A percentile compares a stretch with the other conserved stretches of the same genome.
These are phyloP conservation scores for Gymnoscopelus braueri DNA, from an alignment of 2,797 vertebrate genomes.

Conservation along the genomic window DNA sequence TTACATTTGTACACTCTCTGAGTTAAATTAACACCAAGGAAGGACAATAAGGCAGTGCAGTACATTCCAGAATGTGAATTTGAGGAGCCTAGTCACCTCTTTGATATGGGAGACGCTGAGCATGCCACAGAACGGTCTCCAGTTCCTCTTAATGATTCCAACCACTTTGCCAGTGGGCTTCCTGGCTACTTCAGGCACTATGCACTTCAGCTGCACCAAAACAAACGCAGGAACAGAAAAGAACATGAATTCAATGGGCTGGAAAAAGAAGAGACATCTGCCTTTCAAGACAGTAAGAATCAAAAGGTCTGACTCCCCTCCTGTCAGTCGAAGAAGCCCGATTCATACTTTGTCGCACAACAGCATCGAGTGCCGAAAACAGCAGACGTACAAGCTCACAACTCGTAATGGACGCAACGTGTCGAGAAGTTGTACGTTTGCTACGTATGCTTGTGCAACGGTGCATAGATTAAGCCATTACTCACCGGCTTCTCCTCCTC, in stretches of 20 bases:
- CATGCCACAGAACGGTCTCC: conserved; percentile 97
- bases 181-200: conserved; percentile 72
- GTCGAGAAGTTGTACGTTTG: too few species aligned
- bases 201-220: conserved; percentile 79
- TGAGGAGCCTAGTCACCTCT: conserved; percentile 52
- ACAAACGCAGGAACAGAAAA: conserved; percentile 19
- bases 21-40: too few species aligned
- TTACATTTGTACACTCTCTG: too few species aligned
- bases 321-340: background rate
- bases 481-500: conserved; percentile 86
- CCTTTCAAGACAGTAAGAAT: background rate
- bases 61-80: background rate
- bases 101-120: conserved; percentile 92
- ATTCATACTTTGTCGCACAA: too few species aligned
- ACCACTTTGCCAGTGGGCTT: conserved; percentile 92
- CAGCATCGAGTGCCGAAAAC: too few species aligned
- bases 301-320: background rate
- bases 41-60: too few species aligned
- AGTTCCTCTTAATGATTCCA: conserved; percentile 96
- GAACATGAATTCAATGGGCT: background rate
- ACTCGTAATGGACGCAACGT: too few species aligned
- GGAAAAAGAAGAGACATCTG: background rate
- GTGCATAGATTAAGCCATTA: background rate
- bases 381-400: too few species aligned
- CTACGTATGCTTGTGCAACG: too few species aligned